A percentile compares a stretch with the other conserved stretches of the same genome.
Conservation (phyloP, 1,140 invertebrate species). For the Lasaia peninsularis region DNA sequence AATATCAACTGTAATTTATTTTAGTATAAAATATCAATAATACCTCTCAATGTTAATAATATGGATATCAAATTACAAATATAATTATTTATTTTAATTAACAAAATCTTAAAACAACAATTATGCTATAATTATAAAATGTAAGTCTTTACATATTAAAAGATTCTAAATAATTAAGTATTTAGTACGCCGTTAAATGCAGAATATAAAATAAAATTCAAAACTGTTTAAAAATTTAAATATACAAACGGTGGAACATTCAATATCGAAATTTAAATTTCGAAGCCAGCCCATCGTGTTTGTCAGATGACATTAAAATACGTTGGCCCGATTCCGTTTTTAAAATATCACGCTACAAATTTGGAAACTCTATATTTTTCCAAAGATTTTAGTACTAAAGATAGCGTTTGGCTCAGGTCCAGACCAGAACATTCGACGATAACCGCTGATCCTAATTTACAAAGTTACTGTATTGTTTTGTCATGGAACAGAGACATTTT, state of each 20-base stretch:
- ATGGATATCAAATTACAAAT: too few species aligned
- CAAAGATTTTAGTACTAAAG: slow-evolving; percentile 14
- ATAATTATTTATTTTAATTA: too few species aligned
- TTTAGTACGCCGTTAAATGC: too few species aligned
- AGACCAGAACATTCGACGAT: slow-evolving; percentile 12
- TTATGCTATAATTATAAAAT: too few species aligned
- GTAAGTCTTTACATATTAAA: too few species aligned
- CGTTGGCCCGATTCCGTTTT: slow-evolving; percentile 10
- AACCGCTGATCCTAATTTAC: slow-evolving; percentile 15
- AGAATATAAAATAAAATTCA: too few species aligned
- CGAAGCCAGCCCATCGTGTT: neutral
- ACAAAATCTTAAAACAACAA: too few species aligned
- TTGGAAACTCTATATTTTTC: slow-evolving; percentile 16
- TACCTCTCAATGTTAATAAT: too few species aligned
- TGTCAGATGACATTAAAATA: slow-evolving; percentile 8
- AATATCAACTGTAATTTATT: too few species aligned
- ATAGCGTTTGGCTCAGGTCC: slow-evolving; percentile 9
- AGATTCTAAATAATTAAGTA: neutral
- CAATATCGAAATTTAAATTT: slow-evolving; percentile 5
- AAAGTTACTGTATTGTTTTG: slow-evolving; percentile 10
- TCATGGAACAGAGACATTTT: slow-evolving; percentile 7
- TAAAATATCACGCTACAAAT: slow-evolving; percentile 16
- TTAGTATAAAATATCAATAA: too few species aligned
- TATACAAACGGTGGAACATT: too few species aligned
- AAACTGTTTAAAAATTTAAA: too few species aligned